Evolutionary conservation across 2,113 vertebrate species (phyloP), one percentile per base, ranked within the genome.

Genomic region (Gnathonemus echidnorhynchus): DNA sequence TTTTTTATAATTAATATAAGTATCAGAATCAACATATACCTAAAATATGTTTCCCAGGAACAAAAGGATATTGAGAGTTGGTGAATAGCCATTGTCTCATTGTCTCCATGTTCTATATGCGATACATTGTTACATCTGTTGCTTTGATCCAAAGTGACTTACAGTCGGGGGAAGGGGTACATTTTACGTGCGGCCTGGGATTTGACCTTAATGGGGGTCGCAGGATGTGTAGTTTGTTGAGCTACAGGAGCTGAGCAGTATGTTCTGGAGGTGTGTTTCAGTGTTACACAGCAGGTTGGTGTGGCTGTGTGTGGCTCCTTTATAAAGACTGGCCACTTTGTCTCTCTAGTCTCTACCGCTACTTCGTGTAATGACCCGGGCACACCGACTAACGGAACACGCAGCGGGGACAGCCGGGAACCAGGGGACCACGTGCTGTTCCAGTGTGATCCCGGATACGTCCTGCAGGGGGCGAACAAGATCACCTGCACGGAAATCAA

Each of bases 341-440:
- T 90, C 5, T 42, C 90, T 91, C 0, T 90, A 99, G 98, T 99
- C 74, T 99, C 98, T 77, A 99, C 98, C 11, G 98, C 98, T 8
- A 99, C 98, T 0, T 99, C 98, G 88, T 99, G 98, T 95, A 99
- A 99, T 24, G 98, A 99, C 93, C 98, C 98, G 0, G 98, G 98
- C 1, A 94, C 98, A 88, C 98, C 98, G 0, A 97, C 98, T 92
- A 99, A 99, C 0, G 98, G 98, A 77, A 99, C 97, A 90, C 97
- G 98, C 3, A 95, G 97, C 0, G 98, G 98, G 0, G 96, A 98
- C 96, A 99, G 98, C 94, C 96, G 91, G 89, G 97, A 98, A 91
- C 98, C 98, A 0, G 98, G 97, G 0, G 98, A 99, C 94, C 96
- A 97, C 90, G 97, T 99, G 19, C 90, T 96, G 91, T 99, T 99